Conservation (phyloP, 2,797 vertebrate genomes). For the Antrozous pallidus region DNA sequence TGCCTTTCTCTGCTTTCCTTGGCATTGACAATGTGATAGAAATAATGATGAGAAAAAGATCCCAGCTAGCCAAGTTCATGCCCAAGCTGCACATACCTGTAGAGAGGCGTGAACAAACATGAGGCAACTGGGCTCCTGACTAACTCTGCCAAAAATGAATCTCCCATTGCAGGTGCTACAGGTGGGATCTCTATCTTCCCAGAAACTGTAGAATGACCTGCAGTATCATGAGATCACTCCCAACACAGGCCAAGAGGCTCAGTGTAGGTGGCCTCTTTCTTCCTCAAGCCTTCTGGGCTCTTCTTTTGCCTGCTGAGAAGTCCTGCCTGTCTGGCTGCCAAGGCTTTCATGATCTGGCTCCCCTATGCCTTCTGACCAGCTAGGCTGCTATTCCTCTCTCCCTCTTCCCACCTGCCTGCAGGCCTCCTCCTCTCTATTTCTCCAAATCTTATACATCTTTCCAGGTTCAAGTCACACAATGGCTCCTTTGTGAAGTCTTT, state of each 20-base stretch:
- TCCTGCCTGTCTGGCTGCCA: no score
- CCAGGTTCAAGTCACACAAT: not conserved
- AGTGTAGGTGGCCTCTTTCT: not conserved
- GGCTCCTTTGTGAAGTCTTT: not conserved
- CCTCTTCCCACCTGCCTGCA: no score
- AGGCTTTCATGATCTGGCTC: not conserved
- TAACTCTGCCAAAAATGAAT: not conserved
- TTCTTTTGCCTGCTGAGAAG: not conserved
- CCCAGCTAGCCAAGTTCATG: not conserved
- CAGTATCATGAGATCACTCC: not conserved
- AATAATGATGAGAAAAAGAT: not conserved
- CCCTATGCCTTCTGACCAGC: not conserved
- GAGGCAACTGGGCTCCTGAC: fast-evolving
- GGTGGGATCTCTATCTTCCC: not conserved
- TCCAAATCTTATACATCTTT: not conserved
- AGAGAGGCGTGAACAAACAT: not conserved
- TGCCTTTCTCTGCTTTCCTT: not conserved
- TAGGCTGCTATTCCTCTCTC: not conserved
- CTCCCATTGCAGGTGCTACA: not conserved
- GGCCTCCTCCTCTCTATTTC: not conserved
- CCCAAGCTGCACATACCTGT: not conserved
- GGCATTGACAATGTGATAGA: not conserved
- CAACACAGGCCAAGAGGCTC: not conserved
- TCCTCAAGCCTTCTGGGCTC: not conserved
- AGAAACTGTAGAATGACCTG: not conserved